Base-by-base conservation (phyloP, 2,113 vertebrate genomes). In the Halcyon senegalensis region DNA sequence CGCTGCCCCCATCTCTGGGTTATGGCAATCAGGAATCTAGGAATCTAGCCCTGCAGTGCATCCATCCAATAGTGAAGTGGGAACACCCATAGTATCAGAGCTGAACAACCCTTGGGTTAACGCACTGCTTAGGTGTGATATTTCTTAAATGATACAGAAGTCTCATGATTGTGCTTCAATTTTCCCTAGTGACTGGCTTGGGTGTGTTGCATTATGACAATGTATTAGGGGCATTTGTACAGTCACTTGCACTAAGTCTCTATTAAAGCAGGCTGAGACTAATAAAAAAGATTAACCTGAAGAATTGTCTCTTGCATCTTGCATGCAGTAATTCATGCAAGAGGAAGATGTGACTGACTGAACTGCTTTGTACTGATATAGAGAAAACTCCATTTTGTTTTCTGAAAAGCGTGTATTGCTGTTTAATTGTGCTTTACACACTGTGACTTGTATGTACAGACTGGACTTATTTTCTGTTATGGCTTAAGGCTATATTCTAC, bases 51-150 rank as follows among this genome's bases (percentile, higher is more conserved):
- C 68, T 77, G 68, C 92, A 81, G 51, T 2, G 1, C 13, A 5
- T 48, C 43, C 58, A 18, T 35, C 37, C 43, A 28, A 53, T 4
- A 67, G 74, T 7, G 0, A 4, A 35, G 60, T 16, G 73, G 90
- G 56, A 96, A 87, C 94, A 87, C 85, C 83, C 88, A 51, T 62
- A 39, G 16, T 96, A 97, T 95, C 88, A 1, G 79, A 84, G 77
- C 18, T 28, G 28, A 84, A 28, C 95, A 96, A 88, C 64, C 50
- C 51, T 46, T 0, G 3, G 39, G 31, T 67, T 23, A 43, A 51
- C 41, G 59, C 41, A 31, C 44, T 82, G 90, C 48, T 24, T 30
- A 48, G n/a, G 28, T 64, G 46, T 75, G 92, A 93, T 93, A 92
- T 1, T 66, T n/a, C 51, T 53, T 53, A 41, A 84, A 53, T 82